Conservation (phyloP, 2,113 vertebrate species). For the Tupaia chinensis region DNA sequence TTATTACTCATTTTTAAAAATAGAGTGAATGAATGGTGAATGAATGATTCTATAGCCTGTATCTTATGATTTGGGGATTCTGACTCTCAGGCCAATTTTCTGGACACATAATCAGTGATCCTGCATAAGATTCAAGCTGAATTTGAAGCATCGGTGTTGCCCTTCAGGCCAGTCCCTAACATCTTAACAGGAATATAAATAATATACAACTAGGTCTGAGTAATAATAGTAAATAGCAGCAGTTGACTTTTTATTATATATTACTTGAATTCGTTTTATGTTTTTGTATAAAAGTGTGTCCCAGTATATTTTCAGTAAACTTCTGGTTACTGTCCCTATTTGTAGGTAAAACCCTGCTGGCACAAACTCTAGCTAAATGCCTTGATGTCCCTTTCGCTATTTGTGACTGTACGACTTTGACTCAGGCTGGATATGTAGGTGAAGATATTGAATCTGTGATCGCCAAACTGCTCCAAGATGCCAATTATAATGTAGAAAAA, state of each 20-base stretch:
- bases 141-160: neutral
- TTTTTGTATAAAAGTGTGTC: constrained; percentile 45
- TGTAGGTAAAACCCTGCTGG: constrained; percentile 97
- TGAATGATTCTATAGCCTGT: neutral
- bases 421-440: constrained; percentile 98
- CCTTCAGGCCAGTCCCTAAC: neutral
- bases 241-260: constrained; percentile 3
- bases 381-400: constrained; percentile 98
- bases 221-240: neutral
- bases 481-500: constrained; percentile 98
- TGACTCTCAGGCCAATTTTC: neutral
- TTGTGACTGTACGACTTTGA: constrained; percentile 98
- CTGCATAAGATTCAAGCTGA: neutral
- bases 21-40: neutral
- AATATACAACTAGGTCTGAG: neutral
- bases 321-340: constrained; percentile 60
- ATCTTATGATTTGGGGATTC: constrained; percentile 19
- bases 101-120: neutral
- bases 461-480: constrained; percentile 97
- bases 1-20: neutral
- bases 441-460: constrained; percentile 99
- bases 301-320: constrained; percentile 25
- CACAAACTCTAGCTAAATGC: constrained; percentile 97
- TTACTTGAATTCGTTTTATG: neutral
- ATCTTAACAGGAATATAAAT: constrained; percentile 25